phyloP scores from a whole-genome alignment of 2,888 invertebrate species.

The Halictus ligatus region DNA sequence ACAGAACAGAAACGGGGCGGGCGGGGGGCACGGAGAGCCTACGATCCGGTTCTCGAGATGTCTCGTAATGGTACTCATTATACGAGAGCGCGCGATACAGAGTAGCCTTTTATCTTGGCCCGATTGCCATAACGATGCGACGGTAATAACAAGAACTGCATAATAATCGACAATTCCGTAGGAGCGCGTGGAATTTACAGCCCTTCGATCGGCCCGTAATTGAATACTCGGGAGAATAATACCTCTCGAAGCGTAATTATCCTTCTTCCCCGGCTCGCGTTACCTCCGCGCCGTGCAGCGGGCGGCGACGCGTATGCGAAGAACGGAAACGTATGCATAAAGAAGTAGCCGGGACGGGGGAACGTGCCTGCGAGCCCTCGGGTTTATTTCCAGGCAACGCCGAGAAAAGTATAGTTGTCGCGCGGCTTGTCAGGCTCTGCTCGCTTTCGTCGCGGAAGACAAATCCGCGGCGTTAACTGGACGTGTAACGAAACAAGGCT shows the following conservation, averaged over 20 bases:
- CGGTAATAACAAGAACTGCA: constrained; percentile 48
- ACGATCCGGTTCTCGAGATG: constrained; percentile 35
- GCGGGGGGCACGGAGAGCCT: not conserved
- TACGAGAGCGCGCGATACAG: constrained; percentile 37
- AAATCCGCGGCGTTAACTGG: constrained; percentile 64
- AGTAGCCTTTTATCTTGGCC: constrained; percentile 50
- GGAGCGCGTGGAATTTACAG: constrained; percentile 26
- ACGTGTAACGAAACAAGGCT: constrained; percentile 63
- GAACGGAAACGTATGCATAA: constrained; percentile 43
- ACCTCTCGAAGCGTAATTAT: constrained; percentile 29
- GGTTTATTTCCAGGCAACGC: constrained; percentile 22
- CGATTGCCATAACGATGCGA: constrained; percentile 44
- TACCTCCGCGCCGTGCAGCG: not conserved
- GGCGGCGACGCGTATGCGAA: not conserved
- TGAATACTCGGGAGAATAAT: constrained; percentile 27
- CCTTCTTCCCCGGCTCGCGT: constrained; percentile 9
- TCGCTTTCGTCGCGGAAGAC: constrained; percentile 56
- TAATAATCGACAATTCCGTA: constrained; percentile 40
- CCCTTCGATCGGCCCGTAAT: constrained; percentile 31
- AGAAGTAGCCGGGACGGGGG: constrained; percentile 13
- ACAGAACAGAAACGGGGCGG: not conserved
- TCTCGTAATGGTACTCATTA: constrained; percentile 53
- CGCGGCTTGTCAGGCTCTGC: not conserved
- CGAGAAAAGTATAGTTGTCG: constrained; percentile 19
- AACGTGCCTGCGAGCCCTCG: not conserved